These are phyloP conservation scores for Netelia fuscicornis DNA, from an alignment of 2,888 invertebrate genomes.

Conservation along the genomic window DNA sequence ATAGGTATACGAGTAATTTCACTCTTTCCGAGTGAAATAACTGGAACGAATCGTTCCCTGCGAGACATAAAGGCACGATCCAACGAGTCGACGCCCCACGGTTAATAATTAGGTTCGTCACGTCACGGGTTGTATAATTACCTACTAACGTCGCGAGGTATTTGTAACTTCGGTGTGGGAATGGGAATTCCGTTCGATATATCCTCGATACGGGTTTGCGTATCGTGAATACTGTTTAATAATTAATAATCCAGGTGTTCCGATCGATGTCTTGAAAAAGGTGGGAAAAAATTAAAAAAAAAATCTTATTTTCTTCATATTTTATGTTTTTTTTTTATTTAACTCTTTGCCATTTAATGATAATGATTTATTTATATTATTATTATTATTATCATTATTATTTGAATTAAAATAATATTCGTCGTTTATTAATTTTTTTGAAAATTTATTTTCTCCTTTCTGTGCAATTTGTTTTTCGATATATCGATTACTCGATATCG, in stretches of 20 bases:
- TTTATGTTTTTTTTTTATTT: too few species aligned
- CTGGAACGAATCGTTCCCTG: slow-evolving; percentile 54
- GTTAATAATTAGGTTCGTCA: slow-evolving; percentile 16
- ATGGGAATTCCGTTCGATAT: neutral
- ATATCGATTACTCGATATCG: neutral
- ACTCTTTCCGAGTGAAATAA: slow-evolving; percentile 43
- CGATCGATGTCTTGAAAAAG: too few species aligned
- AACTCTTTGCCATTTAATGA: too few species aligned
- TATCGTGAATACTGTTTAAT: too few species aligned
- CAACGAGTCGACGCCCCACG: slow-evolving; percentile 13
- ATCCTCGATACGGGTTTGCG: neutral
- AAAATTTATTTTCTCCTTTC: too few species aligned
- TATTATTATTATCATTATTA: too few species aligned
- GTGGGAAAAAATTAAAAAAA: too few species aligned
- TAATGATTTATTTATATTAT: too few species aligned
- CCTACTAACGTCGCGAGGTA: slow-evolving; percentile 2
- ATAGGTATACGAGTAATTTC: slow-evolving; percentile 25
- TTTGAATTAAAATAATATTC: too few species aligned
- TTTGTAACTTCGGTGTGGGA: slow-evolving; percentile 11
- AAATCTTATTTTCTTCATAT: too few species aligned
- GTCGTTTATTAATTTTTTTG: neutral
- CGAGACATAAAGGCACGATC: neutral
- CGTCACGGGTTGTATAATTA: slow-evolving; percentile 38
- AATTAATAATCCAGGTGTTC: too few species aligned
- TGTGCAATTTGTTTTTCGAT: too few species aligned